Percentiles rank a stretch among this genome's conserved stretches.
Conservation (phyloP, 2,888 invertebrate species). For the Xiphydria camelus region DNA sequence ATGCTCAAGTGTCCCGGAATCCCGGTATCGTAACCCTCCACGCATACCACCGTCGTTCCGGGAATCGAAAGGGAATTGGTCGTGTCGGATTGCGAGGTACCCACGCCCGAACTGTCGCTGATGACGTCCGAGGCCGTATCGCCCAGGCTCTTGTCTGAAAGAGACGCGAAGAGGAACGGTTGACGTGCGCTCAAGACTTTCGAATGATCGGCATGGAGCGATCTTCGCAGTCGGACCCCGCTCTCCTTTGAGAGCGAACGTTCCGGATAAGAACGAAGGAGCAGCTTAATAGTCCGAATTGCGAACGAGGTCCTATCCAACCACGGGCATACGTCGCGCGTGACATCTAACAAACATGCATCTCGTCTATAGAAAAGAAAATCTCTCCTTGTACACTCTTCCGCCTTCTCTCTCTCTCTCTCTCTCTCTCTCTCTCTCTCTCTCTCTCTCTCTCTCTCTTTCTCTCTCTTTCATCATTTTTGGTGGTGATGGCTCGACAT, state of each 20-base stretch:
- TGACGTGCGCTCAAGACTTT: too few species aligned
- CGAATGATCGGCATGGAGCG: too few species aligned
- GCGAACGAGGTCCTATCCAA: too few species aligned
- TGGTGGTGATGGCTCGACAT: conserved; percentile 44
- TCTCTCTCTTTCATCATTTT: conserved; percentile 15
- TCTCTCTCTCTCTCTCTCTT: conserved; percentile 5
- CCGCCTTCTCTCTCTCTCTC: too few species aligned
- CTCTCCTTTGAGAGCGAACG: too few species aligned
- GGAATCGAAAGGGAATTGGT: conserved; percentile 76
- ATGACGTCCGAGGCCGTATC: conserved; percentile 85
- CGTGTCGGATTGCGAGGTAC: conserved; percentile 86
- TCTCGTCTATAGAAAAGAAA: conserved; percentile 8
- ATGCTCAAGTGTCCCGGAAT: conserved; percentile 80
- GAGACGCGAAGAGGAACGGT: too few species aligned
- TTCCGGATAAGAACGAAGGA: too few species aligned
- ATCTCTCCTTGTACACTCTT: too few species aligned
- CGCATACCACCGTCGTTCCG: conserved; percentile 83
- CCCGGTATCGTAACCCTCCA: conserved; percentile 76
- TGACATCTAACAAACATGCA: conserved; percentile 27
- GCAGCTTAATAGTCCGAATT: too few species aligned
- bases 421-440: conserved; percentile 7
- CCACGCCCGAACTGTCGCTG: conserved; percentile 90
- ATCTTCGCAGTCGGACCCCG: too few species aligned
- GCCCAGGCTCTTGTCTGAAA: conserved; percentile 86
- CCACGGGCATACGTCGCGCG: too few species aligned